Percentiles rank a stretch among this genome's conserved stretches.
These are phyloP conservation scores for Tapirus indicus DNA, from an alignment of 2,797 vertebrate species.

Conservation along the genomic window DNA sequence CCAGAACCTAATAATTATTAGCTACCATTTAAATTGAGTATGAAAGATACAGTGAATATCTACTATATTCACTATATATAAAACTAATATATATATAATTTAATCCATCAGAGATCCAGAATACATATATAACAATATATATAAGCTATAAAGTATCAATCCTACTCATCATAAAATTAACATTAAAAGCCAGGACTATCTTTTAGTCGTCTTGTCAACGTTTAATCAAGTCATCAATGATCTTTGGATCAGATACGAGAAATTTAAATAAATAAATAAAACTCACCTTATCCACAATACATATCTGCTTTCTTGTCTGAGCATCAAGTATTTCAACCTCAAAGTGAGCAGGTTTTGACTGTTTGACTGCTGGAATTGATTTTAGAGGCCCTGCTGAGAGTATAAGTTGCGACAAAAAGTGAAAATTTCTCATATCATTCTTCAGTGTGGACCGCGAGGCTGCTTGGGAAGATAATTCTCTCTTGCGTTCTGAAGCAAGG, in stretches of 20 bases:
- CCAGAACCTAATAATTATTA: not conserved
- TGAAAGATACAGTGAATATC: not conserved
- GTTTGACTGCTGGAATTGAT: constrained; percentile 78
- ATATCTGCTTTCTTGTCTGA: constrained; percentile 89
- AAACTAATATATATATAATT: no score
- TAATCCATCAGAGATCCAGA: no score
- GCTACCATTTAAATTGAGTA: not conserved
- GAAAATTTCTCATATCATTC: constrained; percentile 83
- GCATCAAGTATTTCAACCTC: constrained; percentile 91
- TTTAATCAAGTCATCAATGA: not conserved
- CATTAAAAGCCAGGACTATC: not conserved
- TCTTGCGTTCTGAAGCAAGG: constrained; percentile 69
- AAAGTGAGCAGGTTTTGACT: constrained; percentile 87
- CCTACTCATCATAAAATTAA: not conserved
- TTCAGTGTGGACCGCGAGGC: constrained; percentile 66
- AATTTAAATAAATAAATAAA: not conserved
- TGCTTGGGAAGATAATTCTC: constrained; percentile 72
- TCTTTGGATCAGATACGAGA: not conserved
- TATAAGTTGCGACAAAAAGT: constrained; percentile 87
- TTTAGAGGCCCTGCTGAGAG: constrained; percentile 85
- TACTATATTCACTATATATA: not conserved
- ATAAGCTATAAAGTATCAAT: not conserved
- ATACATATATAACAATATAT: no score
- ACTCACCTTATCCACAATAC: constrained; percentile 91
- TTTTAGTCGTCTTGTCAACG: not conserved